Evolutionary conservation across 1,140 invertebrate genomes (phyloP), one percentile per base, ranked within the genome.

Genomic region (Hypsibius dujardini): DNA sequence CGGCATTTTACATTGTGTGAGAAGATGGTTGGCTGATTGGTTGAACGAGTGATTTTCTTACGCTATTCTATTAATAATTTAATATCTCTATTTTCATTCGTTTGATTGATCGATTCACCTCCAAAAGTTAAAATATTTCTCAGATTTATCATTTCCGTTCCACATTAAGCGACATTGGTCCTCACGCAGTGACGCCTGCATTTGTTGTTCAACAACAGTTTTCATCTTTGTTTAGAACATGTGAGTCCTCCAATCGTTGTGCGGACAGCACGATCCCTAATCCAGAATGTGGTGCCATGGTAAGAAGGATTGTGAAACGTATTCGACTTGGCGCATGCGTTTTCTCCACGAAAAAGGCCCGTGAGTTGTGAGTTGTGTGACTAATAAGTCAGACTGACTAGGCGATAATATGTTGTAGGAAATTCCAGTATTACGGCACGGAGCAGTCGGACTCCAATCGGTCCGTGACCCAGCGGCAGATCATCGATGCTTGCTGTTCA

Each of bases 401-500:
- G 28, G 28, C 28, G 28, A 28, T 28, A 28, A 28, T 28, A 28
- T 56, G 50, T 67, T 67, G 42, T 67, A 67, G 62, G 62, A 12
- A 42, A 67, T 67, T 67, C 42, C 42, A 15, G 42, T 67, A 67
- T 42, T 67, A 67, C 45, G 62, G 62, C 12, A 7, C 62, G 7
- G 62, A 45, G 12, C 12, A 7, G 12, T 67, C 42, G 12, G 62
- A 67, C 12, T 12, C 62, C 7, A 45, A 42, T 42, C 62, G 62
- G 12, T 15, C 42, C 12, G 12, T 67, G 62, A 67, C 62, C 12
- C 62, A 67, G 42, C 12, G 62, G 12, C 62, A 67, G 62, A 67
- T 67, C 12, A 67, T 67, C 45, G 62, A 67, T 42, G 62, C 62
- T 42, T 67, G 62, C 42, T 67, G 62, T 42, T 67, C 62, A 7